Base-by-base conservation (phyloP, 2,888 invertebrate species). In the Sminthurides aquaticus region DNA sequence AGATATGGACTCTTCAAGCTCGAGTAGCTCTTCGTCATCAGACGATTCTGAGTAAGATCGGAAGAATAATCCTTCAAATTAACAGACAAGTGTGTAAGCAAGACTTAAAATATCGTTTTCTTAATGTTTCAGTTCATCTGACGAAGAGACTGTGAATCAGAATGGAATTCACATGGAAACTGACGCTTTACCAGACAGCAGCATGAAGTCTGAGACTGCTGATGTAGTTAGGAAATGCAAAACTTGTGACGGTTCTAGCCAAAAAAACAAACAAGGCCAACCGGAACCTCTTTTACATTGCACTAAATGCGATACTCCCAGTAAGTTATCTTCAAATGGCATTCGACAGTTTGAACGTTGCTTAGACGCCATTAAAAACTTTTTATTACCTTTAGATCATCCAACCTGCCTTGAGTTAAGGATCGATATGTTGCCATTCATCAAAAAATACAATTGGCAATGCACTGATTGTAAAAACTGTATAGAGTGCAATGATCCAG, bases 391-490 rank as follows among this genome's bases (percentile, higher is more conserved):
- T 78, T 0, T 79, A 88, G 88, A 87, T 69, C 95, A 96, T 82
- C 91, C 92, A 1, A 85, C 86, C 27, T 96, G 95, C 81, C 84
- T 92, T 77, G 91, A 92, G 75, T 84, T 96, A 78, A 84, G 88
- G 28, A 81, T 86, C 67, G 88, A 90, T 76, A 92, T 94, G 85
- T 85, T 90, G 70, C 85, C 86, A 69, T 87, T 90, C 74, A 89
- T 91, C 70, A 86, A 87, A 76, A 87, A 86, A 71, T 96, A 96
- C 80, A 84, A 87, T 76, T 96, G 95, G 96, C 91, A 91, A 79
- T 96, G 95, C 78, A 89, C 89, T 74, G 92, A 91, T 75, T 96
- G 95, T 80, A 95, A 95, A 82, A 86, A 87, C 58, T 96, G 96
- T 81, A 86, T 87, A 70, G 85, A 87, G 72, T 96, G 95, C 79